Evolutionary conservation across 2,797 vertebrate genomes (phyloP).

Genomic region (Buphagus erythrorhynchus): DNA sequence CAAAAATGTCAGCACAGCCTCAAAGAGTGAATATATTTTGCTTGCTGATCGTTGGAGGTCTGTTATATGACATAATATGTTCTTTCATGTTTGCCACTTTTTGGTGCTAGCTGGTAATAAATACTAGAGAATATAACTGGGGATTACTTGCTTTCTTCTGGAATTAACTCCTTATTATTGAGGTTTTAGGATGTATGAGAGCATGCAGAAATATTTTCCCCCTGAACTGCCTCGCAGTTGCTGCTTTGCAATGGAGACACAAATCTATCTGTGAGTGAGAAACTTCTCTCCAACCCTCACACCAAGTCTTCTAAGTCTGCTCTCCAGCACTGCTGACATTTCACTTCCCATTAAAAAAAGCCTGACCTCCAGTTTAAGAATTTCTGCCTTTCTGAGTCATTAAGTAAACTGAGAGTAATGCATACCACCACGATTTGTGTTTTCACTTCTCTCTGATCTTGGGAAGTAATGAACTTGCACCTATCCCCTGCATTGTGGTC

Average conservation of each 20-base stretch:
- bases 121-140: background rate
- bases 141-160: background rate
- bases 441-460: background rate
- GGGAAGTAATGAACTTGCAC: background rate
- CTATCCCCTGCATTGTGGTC: background rate
- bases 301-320: background rate
- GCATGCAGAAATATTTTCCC: background rate
- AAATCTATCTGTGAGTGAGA: fast-evolving
- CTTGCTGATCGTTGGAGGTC: conserved; percentile 20
- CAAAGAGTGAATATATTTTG: conserved; percentile 33
- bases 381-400: conserved; percentile 7
- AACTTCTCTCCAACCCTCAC: background rate
- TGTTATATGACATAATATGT: background rate
- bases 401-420: background rate
- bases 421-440: background rate
- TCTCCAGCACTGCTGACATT: background rate
- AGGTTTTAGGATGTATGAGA: background rate
- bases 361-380: background rate
- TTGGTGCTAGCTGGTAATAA: conserved; percentile 27
- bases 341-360: background rate
- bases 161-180: background rate
- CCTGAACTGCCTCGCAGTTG: background rate
- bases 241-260: background rate
- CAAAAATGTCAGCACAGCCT: conserved; percentile 29
- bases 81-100: conserved; percentile 36